Conservation (phyloP, 2,797 vertebrate genomes). For the Takifugu ocellatus region DNA sequence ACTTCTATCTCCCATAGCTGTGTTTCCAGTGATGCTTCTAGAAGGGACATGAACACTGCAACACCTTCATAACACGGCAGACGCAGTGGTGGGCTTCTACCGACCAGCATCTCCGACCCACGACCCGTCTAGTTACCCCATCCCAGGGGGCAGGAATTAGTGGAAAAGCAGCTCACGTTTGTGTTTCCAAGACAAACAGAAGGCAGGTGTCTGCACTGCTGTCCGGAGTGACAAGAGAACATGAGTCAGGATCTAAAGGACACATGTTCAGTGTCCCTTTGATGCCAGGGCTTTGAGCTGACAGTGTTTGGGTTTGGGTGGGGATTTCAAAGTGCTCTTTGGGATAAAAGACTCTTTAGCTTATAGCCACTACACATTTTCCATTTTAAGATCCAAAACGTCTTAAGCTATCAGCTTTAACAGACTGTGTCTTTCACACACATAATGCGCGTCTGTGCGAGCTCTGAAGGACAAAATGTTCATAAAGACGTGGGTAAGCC, state of each 20-base stretch:
- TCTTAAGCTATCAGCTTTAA: conserved; percentile 32
- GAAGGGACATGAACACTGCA: no score
- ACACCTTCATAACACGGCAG: no score
- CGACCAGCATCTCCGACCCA: no score
- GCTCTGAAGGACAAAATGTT: conserved; percentile 9
- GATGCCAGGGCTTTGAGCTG: conserved; percentile 52
- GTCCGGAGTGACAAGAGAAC: conserved; percentile 55
- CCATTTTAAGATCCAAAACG: conserved; percentile 45
- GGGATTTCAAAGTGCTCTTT: conserved; percentile 59
- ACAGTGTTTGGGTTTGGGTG: conserved; percentile 66
- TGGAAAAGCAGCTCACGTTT: neutral
- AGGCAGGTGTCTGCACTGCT: conserved; percentile 43
- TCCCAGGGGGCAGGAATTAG: no score
- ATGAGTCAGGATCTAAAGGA: conserved; percentile 65
- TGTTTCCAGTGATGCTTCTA: neutral
- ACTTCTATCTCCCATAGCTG: neutral
- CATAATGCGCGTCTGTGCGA: neutral
- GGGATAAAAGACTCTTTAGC: conserved; percentile 56
- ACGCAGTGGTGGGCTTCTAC: no score
- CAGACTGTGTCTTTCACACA: conserved; percentile 32
- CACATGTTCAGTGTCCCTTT: conserved; percentile 64
- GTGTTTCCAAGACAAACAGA: conserved; percentile 23
- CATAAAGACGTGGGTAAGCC: conserved; percentile 7
- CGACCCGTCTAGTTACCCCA: no score
- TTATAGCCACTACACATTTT: conserved; percentile 34